Percentiles rank a stretch among this genome's conserved stretches.
phyloP scores from a whole-genome alignment of 2,113 vertebrate genomes.

The Platichthys flesus region DNA sequence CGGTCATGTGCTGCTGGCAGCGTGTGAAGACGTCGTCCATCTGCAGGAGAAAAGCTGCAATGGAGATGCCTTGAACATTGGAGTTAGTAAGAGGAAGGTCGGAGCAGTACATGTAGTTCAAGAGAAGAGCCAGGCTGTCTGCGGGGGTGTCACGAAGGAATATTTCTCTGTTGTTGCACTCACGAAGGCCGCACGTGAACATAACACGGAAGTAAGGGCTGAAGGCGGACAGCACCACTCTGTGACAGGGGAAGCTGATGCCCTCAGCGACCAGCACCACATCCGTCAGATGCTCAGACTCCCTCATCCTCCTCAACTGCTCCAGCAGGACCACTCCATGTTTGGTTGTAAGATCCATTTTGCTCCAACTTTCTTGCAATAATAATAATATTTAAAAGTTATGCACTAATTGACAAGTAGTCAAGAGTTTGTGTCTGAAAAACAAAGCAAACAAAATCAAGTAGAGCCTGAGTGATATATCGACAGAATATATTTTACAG shows the following conservation, averaged over 20 bases:
- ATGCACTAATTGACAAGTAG: not conserved
- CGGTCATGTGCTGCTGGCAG: slow-evolving; percentile 92
- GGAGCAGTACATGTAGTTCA: slow-evolving; percentile 91
- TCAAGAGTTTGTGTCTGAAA: slow-evolving; percentile 38
- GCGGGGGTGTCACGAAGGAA: slow-evolving; percentile 87
- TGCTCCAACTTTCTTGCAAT: not conserved
- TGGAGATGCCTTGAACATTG: slow-evolving; percentile 91
- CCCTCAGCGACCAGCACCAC: slow-evolving; percentile 91
- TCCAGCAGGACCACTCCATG: slow-evolving; percentile 88
- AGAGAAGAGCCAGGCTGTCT: slow-evolving; percentile 86
- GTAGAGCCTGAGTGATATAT: not conserved
- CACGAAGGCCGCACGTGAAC: slow-evolving; percentile 94
- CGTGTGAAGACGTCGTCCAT: slow-evolving; percentile 90
- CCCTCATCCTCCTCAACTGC: slow-evolving; percentile 89
- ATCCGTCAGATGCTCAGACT: slow-evolving; percentile 88
- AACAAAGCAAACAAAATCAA: slow-evolving; percentile 12
- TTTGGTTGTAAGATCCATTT: slow-evolving; percentile 85
- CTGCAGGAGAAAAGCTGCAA: slow-evolving; percentile 92
- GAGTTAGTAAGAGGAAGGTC: slow-evolving; percentile 83
- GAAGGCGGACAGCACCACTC: slow-evolving; percentile 91
- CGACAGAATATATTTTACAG: no score
- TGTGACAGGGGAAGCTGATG: slow-evolving; percentile 92
- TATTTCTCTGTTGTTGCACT: slow-evolving; percentile 88
- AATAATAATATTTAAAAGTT: slow-evolving; percentile 3
- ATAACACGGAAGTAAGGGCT: slow-evolving; percentile 96